Base-by-base conservation (phyloP, 1,140 invertebrate species). In the Aphis craccivora region DNA sequence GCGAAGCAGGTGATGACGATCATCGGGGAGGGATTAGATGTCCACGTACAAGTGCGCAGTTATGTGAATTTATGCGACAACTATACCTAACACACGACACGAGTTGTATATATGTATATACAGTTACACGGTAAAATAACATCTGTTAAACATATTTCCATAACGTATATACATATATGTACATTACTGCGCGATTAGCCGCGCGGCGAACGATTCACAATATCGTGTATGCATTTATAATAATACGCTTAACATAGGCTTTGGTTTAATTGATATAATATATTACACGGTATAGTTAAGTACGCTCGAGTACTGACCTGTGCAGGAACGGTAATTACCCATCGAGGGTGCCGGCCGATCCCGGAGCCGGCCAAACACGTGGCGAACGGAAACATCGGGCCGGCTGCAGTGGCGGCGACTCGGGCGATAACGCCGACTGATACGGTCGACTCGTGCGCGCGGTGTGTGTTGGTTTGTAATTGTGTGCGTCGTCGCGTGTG, bases 361-460 rank as follows among this genome's bases (percentile, higher is more conserved):
- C 81, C 35, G 35, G 43, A 35, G 40, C 9, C 53, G 48, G 37
- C 89, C 25, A 40, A 40, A 90, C 91, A 93, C 91, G 91, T 93
- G 91, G 81, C 81, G 81, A 93, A 93, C 81, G 91, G 91, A 53
- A 93, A 93, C 91, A 93, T 93, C 18, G 23, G n/a, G 18, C 48
- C 14, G 60, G 91, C 60, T 92, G 67, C 90, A 30, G 25, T 76
- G 53, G 30, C 37, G 48, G 90, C 55, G 48, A 35, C 22, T 55
- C 25, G 37, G 48, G 53, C 89, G 89, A 67, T 67, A 60, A 90
- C 55, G 40, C 89, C 89, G 25, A 60, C 89, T 67, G 89, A 60
- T 90, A 67, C 25, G 37, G 89, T 67, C 89, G 55, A 37, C 53
- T 55, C 30, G 53, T 30, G 25, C 37, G 48, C 25, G 30, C 67